Evolutionary conservation across 2,113 vertebrate genomes (phyloP).

Genomic region (Ceuthmochares aereus): DNA sequence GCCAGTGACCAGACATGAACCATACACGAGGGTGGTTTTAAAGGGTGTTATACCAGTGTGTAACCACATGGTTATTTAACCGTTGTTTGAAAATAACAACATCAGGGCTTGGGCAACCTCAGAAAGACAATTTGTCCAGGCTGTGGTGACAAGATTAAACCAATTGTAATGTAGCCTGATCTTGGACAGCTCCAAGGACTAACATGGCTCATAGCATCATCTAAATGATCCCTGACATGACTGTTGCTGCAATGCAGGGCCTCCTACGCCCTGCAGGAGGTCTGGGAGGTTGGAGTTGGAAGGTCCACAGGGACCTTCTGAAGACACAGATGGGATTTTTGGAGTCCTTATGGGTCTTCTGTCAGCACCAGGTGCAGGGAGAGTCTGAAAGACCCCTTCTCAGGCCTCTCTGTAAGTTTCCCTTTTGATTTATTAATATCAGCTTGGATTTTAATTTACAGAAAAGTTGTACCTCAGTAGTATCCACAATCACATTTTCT

Average conservation of each 20-base stretch:
- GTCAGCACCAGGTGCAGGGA: not conserved
- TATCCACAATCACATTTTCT: not conserved
- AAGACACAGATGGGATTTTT: not conserved
- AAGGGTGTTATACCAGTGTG: too few relatives aligned
- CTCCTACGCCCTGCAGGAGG: fast-evolving
- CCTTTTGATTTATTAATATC: not conserved
- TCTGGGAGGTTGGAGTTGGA: not conserved
- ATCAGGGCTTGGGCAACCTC: not conserved
- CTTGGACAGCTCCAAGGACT: not conserved
- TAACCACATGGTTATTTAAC: not conserved
- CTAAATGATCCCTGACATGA: not conserved
- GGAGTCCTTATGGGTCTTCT: not conserved
- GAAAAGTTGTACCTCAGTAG: not conserved
- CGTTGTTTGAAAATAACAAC: not conserved
- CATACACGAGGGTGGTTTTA: too few relatives aligned
- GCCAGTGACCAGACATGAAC: not conserved
- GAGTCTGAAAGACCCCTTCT: not conserved
- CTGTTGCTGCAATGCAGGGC: not conserved
- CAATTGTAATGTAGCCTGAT: not conserved
- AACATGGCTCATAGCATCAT: not conserved
- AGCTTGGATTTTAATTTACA: not conserved
- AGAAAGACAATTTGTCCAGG: not conserved
- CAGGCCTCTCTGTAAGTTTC: not conserved
- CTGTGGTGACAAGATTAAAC: not conserved
- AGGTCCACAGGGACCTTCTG: not conserved